A percentile compares a stretch with the other conserved stretches of the same genome.
Evolutionary conservation across 2,797 vertebrate species (phyloP).

Genomic region (Falco biarmicus): DNA sequence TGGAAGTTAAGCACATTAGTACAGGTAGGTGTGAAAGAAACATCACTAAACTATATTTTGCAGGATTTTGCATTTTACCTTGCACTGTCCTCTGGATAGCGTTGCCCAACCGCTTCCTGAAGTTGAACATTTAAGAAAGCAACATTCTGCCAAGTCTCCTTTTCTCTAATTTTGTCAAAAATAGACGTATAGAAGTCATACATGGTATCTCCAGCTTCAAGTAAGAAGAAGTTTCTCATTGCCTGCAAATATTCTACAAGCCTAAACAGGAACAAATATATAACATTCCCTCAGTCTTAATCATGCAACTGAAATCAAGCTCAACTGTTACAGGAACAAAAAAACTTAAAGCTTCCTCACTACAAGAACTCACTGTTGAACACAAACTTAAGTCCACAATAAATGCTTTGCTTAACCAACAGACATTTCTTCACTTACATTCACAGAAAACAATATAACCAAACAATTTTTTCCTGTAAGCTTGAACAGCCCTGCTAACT

Average conservation of each 20-base stretch:
- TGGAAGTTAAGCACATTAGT: not conserved
- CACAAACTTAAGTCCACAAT: not conserved
- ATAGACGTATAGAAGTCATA: constrained; percentile 98
- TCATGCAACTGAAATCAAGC: not conserved
- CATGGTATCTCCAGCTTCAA: constrained; percentile 98
- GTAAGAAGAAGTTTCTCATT: constrained; percentile 98
- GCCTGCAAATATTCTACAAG: constrained; percentile 95
- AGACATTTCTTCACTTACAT: not conserved
- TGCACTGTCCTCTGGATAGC: constrained; percentile 91
- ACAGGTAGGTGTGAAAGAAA: not conserved
- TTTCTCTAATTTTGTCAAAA: constrained; percentile 97
- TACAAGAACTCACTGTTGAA: not conserved
- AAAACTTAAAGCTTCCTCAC: not conserved
- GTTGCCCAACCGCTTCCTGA: constrained; percentile 95
- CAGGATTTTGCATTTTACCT: constrained; percentile 77
- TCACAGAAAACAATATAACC: not conserved
- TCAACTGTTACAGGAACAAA: not conserved
- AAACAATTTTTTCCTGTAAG: not conserved
- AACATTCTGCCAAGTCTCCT: constrained; percentile 94
- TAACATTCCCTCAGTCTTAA: not conserved
- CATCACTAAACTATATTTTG: not conserved
- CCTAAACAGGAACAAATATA: constrained; percentile 67
- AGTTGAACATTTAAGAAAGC: constrained; percentile 93
- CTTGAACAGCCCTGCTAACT: not conserved
- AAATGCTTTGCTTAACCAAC: not conserved